Conservation (phyloP, 2,113 vertebrate genomes). For the Neopipo cinnamomea region DNA sequence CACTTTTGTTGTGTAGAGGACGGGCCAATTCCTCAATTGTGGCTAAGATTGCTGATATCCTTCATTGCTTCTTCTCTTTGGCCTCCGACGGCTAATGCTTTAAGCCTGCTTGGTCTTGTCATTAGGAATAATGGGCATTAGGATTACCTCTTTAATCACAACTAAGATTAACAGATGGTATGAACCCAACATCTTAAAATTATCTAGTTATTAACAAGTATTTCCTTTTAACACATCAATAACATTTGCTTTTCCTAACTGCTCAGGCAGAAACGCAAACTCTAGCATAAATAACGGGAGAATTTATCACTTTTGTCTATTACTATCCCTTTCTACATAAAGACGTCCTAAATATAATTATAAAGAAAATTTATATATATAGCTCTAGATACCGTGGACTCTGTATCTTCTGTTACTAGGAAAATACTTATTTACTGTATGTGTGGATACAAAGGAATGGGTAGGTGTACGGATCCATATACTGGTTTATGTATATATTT, state of each 20-base stretch:
- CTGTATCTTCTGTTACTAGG: not conserved
- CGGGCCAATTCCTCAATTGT: slow-evolving; percentile 83
- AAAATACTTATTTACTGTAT: not conserved
- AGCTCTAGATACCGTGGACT: not conserved
- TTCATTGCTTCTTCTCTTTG: slow-evolving; percentile 68
- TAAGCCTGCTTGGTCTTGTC: slow-evolving; percentile 88
- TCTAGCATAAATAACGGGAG: not conserved
- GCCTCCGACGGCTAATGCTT: slow-evolving; percentile 73
- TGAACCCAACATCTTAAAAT: slow-evolving; percentile 90
- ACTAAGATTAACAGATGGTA: slow-evolving; percentile 95
- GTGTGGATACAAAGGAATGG: not conserved
- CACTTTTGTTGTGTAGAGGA: slow-evolving; percentile 82
- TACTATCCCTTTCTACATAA: not conserved
- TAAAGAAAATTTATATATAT: not conserved
- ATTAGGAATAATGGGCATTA: slow-evolving; percentile 89
- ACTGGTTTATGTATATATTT: not conserved
- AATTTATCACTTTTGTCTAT: slow-evolving; percentile 20
- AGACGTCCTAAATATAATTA: not conserved
- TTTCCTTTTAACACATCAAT: slow-evolving; percentile 88
- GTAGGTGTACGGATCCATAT: not conserved
- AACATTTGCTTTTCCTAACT: slow-evolving; percentile 74
- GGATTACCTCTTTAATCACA: slow-evolving; percentile 97
- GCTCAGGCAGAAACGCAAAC: slow-evolving; percentile 27
- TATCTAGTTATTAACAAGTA: slow-evolving; percentile 81
- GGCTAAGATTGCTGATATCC: slow-evolving; percentile 86